phyloP scores from a whole-genome alignment of 2,113 vertebrate genomes.

The Salminus brasiliensis region DNA sequence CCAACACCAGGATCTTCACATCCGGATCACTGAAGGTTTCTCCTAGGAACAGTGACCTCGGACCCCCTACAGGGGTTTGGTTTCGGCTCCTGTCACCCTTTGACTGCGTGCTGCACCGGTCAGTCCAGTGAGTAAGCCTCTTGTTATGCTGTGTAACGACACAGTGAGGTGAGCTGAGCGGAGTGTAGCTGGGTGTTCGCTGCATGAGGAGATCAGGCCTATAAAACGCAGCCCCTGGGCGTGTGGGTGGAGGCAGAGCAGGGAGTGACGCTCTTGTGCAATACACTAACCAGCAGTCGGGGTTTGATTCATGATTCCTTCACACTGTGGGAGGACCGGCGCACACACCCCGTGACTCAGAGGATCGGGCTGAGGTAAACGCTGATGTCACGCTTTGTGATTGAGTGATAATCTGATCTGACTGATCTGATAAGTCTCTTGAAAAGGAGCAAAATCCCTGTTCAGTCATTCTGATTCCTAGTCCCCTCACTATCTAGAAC shows the following conservation, averaged over 20 bases:
- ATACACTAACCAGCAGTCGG: neutral
- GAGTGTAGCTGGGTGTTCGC: neutral
- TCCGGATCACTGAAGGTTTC: too few relatives aligned
- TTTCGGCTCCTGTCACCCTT: too few relatives aligned
- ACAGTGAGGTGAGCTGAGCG: too few relatives aligned
- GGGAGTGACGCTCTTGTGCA: conserved; percentile 13
- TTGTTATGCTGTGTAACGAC: too few relatives aligned
- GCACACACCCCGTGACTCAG: conserved; percentile 7
- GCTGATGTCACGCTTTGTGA: neutral
- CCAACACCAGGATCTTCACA: too few relatives aligned
- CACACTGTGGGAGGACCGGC: neutral
- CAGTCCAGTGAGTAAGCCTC: too few relatives aligned
- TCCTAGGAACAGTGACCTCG: too few relatives aligned
- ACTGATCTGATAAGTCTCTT: neutral
- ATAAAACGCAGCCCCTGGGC: neutral
- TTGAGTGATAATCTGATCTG: neutral
- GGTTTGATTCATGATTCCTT: neutral
- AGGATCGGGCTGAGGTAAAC: neutral
- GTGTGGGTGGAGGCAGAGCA: conserved; percentile 1
- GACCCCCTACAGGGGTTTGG: too few relatives aligned
- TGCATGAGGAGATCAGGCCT: neutral
- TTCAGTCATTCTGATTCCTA: too few relatives aligned
- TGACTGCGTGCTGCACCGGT: too few relatives aligned
- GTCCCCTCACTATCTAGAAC: too few relatives aligned
- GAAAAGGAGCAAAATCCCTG: too few relatives aligned